Base-by-base conservation (phyloP, 2,797 vertebrate genomes). In the Eulemur albifrons region DNA sequence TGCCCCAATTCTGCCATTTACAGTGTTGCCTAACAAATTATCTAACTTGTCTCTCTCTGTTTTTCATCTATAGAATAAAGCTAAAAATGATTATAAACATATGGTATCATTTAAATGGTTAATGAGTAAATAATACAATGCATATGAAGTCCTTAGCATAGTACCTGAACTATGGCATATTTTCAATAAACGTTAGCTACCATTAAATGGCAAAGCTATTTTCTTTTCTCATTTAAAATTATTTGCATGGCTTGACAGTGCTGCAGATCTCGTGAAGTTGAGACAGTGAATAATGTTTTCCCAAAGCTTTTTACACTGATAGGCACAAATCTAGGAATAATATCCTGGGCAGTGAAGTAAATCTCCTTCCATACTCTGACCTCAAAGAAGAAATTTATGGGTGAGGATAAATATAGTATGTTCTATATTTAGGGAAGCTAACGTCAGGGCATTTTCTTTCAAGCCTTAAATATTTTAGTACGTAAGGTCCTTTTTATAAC, bases 391-490 rank as follows among this genome's bases (percentile, higher is more conserved):
- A 95, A 95, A 90, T 45, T 67, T 70, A 48, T n/a, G 52, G 38
- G 5, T 13, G 84, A 45, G 27, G 85, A 70, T 67, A 69, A 87
- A 59, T 65, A 45, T 12, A 88, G 20, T 21, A 48, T 96, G 69
- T 89, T 25, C 83, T 72, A 18, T 59, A 54, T 88, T 93, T 87
- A 81, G 17, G 27, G 63, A 90, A 67, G 57, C 25, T 79, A 40
- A 54, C 43, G 67, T 69, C 76, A 3, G 45, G 38, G 43, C 0
- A 13, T 91, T 97, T 97, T 96, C n/a, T 89, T 35, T 96, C 92
- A 93, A 96, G 92, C 25, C 45, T 88, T 96, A 79, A 50, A 93
- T 75, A 21, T 35, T 91, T 98, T 90, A 91, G 81, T 57, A 8
- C n/a, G 57, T 50, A 75, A 79, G 17, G 21, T 89, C 40, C 23